Evolutionary conservation across 2,113 vertebrate species (phyloP).

Genomic region (Cephalopholis sonnerati): DNA sequence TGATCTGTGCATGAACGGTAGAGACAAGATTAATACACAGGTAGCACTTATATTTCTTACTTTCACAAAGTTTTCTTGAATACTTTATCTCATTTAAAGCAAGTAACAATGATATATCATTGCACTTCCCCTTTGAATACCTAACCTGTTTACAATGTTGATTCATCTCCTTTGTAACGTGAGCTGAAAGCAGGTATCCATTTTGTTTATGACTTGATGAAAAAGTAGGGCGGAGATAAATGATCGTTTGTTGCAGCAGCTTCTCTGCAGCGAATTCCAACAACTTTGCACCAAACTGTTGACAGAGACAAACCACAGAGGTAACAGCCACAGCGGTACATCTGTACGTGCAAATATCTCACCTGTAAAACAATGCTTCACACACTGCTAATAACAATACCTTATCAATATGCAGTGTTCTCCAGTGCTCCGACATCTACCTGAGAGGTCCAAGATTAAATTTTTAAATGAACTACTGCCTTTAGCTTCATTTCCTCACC

Average conservation of each 20-base stretch:
- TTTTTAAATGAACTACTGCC: conserved; percentile 76
- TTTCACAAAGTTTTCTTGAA: conserved; percentile 30
- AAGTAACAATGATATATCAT: conserved; percentile 55
- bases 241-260: conserved; percentile 40
- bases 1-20: neutral
- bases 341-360: conserved; percentile 53
- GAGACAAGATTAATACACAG: conserved; percentile 10
- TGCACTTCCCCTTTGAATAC: conserved; percentile 20
- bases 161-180: conserved; percentile 59
- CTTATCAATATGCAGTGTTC: conserved; percentile 72
- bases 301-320: conserved; percentile 61
- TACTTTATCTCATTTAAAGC: conserved; percentile 59
- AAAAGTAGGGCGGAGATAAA: conserved; percentile 61
- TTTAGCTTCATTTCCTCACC: conserved; percentile 78
- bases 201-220: conserved; percentile 54
- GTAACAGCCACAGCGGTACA: conserved; percentile 27
- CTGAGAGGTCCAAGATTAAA: conserved; percentile 73
- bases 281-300: conserved; percentile 32
- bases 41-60: neutral
- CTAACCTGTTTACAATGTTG: conserved; percentile 42
- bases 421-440: conserved; percentile 52
- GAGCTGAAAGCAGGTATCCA: conserved; percentile 60
- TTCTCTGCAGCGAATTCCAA: conserved; percentile 33
- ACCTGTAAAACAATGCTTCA: conserved; percentile 64
- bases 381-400: conserved; percentile 38